Base-by-base conservation (phyloP, 2,888 invertebrate genomes). In the Neria commutata region DNA sequence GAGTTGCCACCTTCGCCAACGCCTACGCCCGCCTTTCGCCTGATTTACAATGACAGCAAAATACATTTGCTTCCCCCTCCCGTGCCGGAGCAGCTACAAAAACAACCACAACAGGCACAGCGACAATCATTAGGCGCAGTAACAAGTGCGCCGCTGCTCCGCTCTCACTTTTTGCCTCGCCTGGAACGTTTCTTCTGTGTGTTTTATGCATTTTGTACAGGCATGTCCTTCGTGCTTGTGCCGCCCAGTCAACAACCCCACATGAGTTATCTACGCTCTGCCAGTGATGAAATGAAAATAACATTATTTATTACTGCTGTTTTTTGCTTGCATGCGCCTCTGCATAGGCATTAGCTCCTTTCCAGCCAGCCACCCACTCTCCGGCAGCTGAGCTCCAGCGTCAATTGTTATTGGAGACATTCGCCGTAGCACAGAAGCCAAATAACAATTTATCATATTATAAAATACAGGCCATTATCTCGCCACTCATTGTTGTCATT, bases 291-390 rank as follows among this genome's bases (percentile, higher is more conserved):
- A 55, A 55, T 55, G 40, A 25, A 49, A 49, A 55, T 55, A 48
- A 29, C 48, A 55, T 55, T 55, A 55, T 55, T 55, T 55, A 55
- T 55, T 55, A 40, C 49, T 37, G 4, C 8, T n/a, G 8, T 37
- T 37, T 37, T 37, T 37, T n/a, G 10, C 37, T 62, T 57, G 51
- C 64, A 54, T 45, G 50, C 57, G 64, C 61, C 60, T 60, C 62
- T 63, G 63, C 58, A 51, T 8, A 21, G 8, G 61, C 45, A 2
- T 60, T n/a, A n/a, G n/a, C n/a, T n/a, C n/a, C n/a, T n/a, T n/a
- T n/a, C n/a, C n/a, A n/a, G n/a, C n/a, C n/a, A n/a, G n/a, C n/a
- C n/a, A n/a, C n/a, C n/a, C 29, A 29, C 29, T 29, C 6, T 29
- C 11, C 11, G n/a, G 23, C 54, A 54, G 54, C 23, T 45, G 14